These are phyloP conservation scores for Uromys caudimaculatus DNA, from an alignment of 2,797 vertebrate genomes.

Conservation along the genomic window DNA sequence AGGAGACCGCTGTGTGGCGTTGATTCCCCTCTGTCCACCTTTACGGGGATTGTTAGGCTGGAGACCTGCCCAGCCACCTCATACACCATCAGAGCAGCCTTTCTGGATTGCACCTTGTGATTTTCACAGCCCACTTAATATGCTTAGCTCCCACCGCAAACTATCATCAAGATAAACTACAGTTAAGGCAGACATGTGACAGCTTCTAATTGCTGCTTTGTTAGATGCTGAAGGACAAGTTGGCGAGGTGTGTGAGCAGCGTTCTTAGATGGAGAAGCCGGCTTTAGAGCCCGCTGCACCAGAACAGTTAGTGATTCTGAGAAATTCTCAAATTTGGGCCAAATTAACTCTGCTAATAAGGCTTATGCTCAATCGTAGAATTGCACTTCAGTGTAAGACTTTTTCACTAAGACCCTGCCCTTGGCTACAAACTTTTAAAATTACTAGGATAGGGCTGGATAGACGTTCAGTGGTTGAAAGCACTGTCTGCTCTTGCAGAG, in stretches of 20 bases:
- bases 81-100: not conserved
- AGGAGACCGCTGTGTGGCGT: not conserved
- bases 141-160: constrained; percentile 25
- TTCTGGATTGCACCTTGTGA: not conserved
- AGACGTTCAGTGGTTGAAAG: not conserved
- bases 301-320: constrained; percentile 50
- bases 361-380: not conserved
- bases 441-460: not conserved
- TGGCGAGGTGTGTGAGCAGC: constrained; percentile 42
- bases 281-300: constrained; percentile 31
- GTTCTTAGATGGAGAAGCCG: constrained; percentile 46
- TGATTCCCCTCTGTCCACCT: not conserved
- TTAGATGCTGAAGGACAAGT: constrained; percentile 41
- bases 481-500: not conserved
- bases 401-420: constrained; percentile 4
- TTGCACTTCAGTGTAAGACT: not conserved
- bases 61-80: not conserved
- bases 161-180: constrained; percentile 54
- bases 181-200: constrained; percentile 49
- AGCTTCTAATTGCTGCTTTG: constrained; percentile 49
- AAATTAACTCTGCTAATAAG: constrained; percentile 22
- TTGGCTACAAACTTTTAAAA: constrained; percentile 41
- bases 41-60: not conserved
- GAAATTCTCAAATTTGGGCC: constrained; percentile 51
- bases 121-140: constrained; percentile 7